Conservation (phyloP, 2,113 vertebrate genomes). For the Ceyx cyanopectus region DNA sequence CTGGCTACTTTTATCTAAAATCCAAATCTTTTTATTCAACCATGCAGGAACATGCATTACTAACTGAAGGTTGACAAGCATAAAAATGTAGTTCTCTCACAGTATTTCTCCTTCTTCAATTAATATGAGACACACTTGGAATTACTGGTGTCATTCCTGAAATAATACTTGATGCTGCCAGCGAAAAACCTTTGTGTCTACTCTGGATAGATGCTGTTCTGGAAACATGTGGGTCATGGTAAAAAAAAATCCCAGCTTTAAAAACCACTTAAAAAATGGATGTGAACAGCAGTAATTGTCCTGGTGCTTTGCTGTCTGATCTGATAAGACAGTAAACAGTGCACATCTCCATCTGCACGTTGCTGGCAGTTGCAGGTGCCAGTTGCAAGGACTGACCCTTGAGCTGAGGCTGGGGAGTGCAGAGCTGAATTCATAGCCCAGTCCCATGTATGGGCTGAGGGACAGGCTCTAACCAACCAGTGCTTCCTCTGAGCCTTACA, state of each 20-base stretch:
- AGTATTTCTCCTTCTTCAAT: background rate
- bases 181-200: background rate
- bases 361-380: background rate
- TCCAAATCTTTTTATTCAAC: conserved; percentile 25
- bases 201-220: background rate
- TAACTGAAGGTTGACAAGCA: conserved; percentile 28
- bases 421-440: accelerated
- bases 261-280: background rate
- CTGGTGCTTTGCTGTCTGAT: background rate
- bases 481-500: background rate
- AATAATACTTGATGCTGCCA: background rate
- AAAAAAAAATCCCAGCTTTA: background rate
- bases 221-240: background rate
- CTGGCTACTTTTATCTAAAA: conserved; percentile 40
- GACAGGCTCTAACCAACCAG: accelerated
- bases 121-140: background rate
- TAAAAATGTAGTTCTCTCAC: background rate
- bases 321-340: background rate
- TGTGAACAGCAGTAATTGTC: background rate
- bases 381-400: background rate
- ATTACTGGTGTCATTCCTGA: background rate
- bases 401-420: background rate
- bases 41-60: background rate
- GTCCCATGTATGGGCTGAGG: accelerated
- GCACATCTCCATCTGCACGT: accelerated